Base-by-base conservation (phyloP, 2,888 invertebrate genomes). In the Drosophila yooni region DNA sequence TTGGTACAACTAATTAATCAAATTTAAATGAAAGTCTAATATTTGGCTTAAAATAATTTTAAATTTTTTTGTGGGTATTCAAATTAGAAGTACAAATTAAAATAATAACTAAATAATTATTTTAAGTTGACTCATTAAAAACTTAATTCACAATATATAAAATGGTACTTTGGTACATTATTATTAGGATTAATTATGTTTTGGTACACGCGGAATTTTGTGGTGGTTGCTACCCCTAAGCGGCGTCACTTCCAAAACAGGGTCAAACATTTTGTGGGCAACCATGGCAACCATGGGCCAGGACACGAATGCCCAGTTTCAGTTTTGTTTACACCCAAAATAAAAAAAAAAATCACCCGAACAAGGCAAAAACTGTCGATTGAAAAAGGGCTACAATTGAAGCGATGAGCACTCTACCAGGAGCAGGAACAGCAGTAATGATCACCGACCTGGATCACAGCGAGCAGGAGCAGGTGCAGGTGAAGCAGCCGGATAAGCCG, bases 391-490 rank as follows among this genome's bases (percentile, higher is more conserved):
- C 7, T 13, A 38, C 1, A 18, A 51, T 21, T 21, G 2, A 27
- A 40, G 34, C 34, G 31, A 79, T 86, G 83, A 67, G 56, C 58
- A 67, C 56, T 68, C 74, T 13, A 69, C 6, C 31, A 43, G 57
- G 57, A 65, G 31, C 54, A 25, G 46, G 46, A 15, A 2, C 65
- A 11, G 67, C 66, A 58, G 66, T 90, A 40, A 89, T 92, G 70
- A 88, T 92, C 54, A 92, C 92, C 50, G 92, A 92, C 81, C 72
- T 92, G 65, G 92, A 92, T 59, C 88, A 90, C 10, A 86, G 91
- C 21, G 92, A 92, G 38, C 64, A 67, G 29, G 79, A 76, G 38
- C 72, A 57, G 52, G 57, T 52, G 34, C 36, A 21, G 33, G 18
- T 56, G 25, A 13, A 29, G 10, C 27, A 51, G 31, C 53, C 13